These are phyloP conservation scores for Thermophis baileyi DNA, from an alignment of 2,113 vertebrate species.

Conservation along the genomic window DNA sequence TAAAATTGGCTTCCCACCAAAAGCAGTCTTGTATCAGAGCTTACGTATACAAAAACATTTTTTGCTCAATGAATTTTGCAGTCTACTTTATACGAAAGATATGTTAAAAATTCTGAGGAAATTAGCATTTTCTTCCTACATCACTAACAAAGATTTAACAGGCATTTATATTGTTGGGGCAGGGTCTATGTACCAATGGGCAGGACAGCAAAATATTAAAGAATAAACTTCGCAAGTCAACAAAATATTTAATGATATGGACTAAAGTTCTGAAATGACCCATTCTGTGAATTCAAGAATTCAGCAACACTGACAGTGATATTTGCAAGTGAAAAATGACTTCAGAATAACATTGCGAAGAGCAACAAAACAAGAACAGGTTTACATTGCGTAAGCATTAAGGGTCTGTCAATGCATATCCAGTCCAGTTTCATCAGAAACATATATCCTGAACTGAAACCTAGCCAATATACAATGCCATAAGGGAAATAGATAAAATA, in stretches of 20 bases:
- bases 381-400: background rate
- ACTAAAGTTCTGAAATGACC: background rate
- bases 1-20: background rate
- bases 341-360: background rate
- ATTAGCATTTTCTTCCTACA: background rate
- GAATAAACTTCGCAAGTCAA: background rate
- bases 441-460: background rate
- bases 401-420: background rate
- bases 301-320: background rate
- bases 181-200: background rate
- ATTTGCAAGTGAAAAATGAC: background rate
- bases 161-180: background rate
- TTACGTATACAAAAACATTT: background rate
- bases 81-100: conserved; percentile 3
- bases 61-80: background rate
- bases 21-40: background rate
- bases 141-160: rapidly evolving
- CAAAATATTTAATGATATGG: background rate
- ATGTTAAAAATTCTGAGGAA: background rate
- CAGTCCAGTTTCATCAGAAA: background rate
- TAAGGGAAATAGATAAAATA: background rate
- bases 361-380: background rate
- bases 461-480: background rate
- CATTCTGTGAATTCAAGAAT: background rate
- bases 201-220: background rate